Conservation (phyloP, 2,888 invertebrate species). For the Nomada ferruginata region DNA sequence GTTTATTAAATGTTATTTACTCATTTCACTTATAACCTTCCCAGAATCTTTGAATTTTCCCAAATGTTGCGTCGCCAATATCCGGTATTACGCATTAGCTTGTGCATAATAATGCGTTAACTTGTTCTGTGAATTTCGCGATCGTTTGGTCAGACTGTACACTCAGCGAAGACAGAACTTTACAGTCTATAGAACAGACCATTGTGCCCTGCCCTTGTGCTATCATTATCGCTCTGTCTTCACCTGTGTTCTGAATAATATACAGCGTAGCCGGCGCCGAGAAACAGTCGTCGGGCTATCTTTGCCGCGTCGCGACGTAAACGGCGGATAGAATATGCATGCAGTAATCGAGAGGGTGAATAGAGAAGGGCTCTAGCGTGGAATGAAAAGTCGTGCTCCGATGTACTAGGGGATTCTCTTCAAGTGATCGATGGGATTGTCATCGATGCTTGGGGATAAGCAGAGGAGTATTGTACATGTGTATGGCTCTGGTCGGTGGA, state of each 20-base stretch:
- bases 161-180: constrained; percentile 47
- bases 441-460: constrained; percentile 12
- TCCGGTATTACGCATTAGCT: too few relatives aligned
- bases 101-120: too few relatives aligned
- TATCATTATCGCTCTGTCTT: constrained; percentile 71
- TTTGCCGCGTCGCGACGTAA: constrained; percentile 38
- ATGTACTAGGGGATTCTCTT: constrained; percentile 25
- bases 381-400: constrained; percentile 30
- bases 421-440: constrained; percentile 40
- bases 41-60: too few relatives aligned
- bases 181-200: constrained; percentile 45
- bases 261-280: constrained; percentile 42
- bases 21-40: too few relatives aligned
- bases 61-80: too few relatives aligned
- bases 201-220: constrained; percentile 62
- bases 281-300: constrained; percentile 40
- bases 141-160: constrained; percentile 19
- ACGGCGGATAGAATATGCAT: constrained; percentile 46
- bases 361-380: not conserved
- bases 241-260: constrained; percentile 66
- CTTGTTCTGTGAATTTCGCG: too few relatives aligned
- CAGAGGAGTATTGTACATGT: not conserved
- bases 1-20: too few relatives aligned
- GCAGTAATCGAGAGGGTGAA: constrained; percentile 26
- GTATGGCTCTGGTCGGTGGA: not conserved